Conservation (phyloP, 2,797 vertebrate genomes). For the Lates japonicus region DNA sequence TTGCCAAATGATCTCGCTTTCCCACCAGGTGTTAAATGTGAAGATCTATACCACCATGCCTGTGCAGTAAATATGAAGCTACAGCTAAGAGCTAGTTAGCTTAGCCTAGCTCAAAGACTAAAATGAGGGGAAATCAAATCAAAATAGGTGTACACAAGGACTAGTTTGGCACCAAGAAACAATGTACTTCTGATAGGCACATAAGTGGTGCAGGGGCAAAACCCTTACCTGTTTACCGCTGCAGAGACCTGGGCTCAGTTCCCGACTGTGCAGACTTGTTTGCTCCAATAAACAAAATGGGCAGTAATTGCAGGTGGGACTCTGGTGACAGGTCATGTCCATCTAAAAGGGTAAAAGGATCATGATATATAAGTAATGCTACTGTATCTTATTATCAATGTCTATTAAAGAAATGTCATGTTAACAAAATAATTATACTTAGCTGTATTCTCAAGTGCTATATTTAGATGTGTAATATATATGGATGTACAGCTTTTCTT, state of each 20-base stretch:
- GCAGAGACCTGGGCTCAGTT: slow-evolving; percentile 8
- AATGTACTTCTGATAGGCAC: background rate
- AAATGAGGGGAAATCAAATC: background rate
- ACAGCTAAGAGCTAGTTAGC: background rate
- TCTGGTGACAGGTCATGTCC: background rate
- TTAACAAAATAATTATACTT: background rate
- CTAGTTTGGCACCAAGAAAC: slow-evolving; percentile 15
- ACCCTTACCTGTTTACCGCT: background rate
- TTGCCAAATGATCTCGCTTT: background rate
- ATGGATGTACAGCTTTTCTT: background rate
- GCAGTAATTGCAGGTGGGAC: background rate
- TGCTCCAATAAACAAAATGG: background rate
- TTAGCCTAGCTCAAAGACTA: slow-evolving; percentile 4
- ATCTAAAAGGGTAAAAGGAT: slow-evolving; percentile 1
- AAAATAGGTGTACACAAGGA: background rate
- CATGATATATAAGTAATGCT: background rate
- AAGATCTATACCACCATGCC: background rate
- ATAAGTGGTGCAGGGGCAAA: background rate
- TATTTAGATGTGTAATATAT: background rate
- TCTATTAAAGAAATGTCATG: background rate
- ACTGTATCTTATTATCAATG: background rate
- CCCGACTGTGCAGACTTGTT: background rate
- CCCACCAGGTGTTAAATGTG: background rate
- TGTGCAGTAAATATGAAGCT: slow-evolving; percentile 1
- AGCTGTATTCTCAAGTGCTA: background rate